Percentiles rank a stretch among this genome's conserved stretches.
These are phyloP conservation scores for Archivesica marissinica DNA, from an alignment of 1,140 invertebrate genomes.

Conservation along the genomic window DNA sequence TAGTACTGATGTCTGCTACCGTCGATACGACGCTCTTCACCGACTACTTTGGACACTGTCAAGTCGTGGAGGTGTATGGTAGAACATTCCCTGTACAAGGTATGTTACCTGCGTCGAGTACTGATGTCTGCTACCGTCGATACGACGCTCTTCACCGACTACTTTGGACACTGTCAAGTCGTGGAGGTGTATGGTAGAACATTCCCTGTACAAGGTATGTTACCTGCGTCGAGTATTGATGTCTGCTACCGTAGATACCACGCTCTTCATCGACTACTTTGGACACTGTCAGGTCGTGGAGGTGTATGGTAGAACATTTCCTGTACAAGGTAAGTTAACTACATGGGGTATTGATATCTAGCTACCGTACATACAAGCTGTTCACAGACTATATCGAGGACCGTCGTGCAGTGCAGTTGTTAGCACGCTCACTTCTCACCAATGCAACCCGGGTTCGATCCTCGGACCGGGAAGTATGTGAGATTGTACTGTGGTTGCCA, in stretches of 20 bases:
- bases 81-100: conserved; percentile 84
- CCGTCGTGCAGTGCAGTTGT: too few relatives aligned
- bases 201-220: conserved; percentile 84
- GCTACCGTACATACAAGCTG: too few relatives aligned
- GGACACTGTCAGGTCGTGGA: conserved; percentile 82
- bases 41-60: conserved; percentile 83
- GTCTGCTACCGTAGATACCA: conserved; percentile 85
- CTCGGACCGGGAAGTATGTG: too few relatives aligned
- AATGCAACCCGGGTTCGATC: too few relatives aligned
- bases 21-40: conserved; percentile 84
- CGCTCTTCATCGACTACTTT: conserved; percentile 85
- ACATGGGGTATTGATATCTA: too few relatives aligned
- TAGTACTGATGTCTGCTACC: conserved; percentile 85
- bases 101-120: conserved; percentile 83
- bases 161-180: conserved; percentile 82
- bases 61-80: conserved; percentile 84
- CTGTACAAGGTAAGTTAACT: conserved; percentile 82
- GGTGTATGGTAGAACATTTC: conserved; percentile 83
- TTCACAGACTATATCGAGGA: too few relatives aligned
- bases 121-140: conserved; percentile 86
- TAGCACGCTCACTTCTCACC: too few relatives aligned
- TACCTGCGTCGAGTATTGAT: conserved; percentile 84
- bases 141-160: conserved; percentile 84
- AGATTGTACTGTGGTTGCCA: too few relatives aligned
- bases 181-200: conserved; percentile 84